These are phyloP conservation scores for Junco hyemalis DNA, from an alignment of 2,113 vertebrate species.

Conservation along the genomic window DNA sequence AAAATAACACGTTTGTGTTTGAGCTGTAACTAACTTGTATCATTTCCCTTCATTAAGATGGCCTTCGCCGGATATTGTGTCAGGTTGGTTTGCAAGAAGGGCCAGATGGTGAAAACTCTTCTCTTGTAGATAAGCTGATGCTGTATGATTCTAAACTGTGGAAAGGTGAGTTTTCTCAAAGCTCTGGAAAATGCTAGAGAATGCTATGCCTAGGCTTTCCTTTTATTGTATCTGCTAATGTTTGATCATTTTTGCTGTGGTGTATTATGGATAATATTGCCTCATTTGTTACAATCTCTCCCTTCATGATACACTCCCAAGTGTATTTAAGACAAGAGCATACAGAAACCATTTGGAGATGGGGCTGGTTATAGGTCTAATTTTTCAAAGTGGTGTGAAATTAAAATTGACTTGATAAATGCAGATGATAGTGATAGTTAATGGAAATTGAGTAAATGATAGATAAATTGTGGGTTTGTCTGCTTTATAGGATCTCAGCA, in stretches of 20 bases:
- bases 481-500: not conserved
- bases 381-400: not conserved
- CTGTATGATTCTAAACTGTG: slow-evolving; percentile 95
- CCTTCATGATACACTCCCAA: not conserved
- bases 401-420: not conserved
- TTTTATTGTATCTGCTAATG: not conserved
- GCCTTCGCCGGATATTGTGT: slow-evolving; percentile 90
- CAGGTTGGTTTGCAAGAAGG: slow-evolving; percentile 91
- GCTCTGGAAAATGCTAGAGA: not conserved
- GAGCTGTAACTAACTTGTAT: not conserved
- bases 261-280: not conserved
- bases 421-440: not conserved
- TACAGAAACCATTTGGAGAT: not conserved
- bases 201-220: not conserved
- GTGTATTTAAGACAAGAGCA: not conserved
- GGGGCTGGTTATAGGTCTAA: not conserved
- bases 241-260: not conserved
- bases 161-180: slow-evolving; percentile 83
- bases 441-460: not conserved
- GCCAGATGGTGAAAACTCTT: slow-evolving; percentile 88
- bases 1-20: not conserved
- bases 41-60: slow-evolving; percentile 75
- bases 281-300: not conserved
- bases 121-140: slow-evolving; percentile 92
- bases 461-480: not conserved